Evolutionary conservation across 2,113 vertebrate genomes (phyloP), one percentile per base, ranked within the genome.

Genomic region (Barbus barbus): DNA sequence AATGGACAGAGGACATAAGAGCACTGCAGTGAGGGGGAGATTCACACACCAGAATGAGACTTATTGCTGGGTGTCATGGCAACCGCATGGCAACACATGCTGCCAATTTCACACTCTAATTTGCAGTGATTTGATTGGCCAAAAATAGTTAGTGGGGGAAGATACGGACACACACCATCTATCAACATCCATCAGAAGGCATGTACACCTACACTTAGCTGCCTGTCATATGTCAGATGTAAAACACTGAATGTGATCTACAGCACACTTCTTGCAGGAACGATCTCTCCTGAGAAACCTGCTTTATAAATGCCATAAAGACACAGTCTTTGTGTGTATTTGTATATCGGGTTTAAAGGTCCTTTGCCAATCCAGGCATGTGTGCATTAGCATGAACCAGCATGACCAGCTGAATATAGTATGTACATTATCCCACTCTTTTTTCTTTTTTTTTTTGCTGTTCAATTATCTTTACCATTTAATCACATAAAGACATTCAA

Each of bases 31-130:
- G 13, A 67, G 63, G 28, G 36, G 22, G 13, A 73, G 71, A 73
- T 26, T 46, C n/a, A 46, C 24, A 74, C 72, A 4, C 72, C 77
- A 76, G 91, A 87, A 85, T 60, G 84, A 86, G 82, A 74, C 83
- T 26, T 89, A 92, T 93, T 90, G 90, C 87, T 36, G 81, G 90
- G 85, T 90, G 92, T 90, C 92, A 93, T 94, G 87, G 90, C 88
- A 87, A 91, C 91, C 92, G 90, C 92, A 93, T 94, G 87, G 90
- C 89, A 87, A 91, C 91, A 92, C 90, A 87, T 81, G 84, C 86
- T 93, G 90, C 91, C 88, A 90, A 90, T 93, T 93, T 94, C 92
- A 93, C 92, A 93, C 89, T 92, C 90, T 92, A 90, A 93, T 93
- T 92, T 94, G 91, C 92, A 82, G 85, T 88, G 90, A 90, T 88